Percentiles rank a stretch among this genome's conserved stretches.
Conservation (phyloP, 2,797 vertebrate genomes). For the Channallabes apus region DNA sequence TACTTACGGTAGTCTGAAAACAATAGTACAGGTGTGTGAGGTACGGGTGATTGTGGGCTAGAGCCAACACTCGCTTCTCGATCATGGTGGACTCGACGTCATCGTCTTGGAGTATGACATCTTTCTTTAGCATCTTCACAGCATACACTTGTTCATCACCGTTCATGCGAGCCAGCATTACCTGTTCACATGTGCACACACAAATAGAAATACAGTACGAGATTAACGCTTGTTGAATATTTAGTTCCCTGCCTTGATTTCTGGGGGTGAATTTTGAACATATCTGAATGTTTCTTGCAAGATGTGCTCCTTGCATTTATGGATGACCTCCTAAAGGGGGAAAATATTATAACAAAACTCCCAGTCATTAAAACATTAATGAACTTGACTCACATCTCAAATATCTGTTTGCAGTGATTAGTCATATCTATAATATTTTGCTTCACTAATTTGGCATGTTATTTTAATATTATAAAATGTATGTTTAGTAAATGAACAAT, state of each 20-base stretch:
- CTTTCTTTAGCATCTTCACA: conserved; percentile 96
- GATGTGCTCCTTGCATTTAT: too few species aligned
- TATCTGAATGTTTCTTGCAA: too few species aligned
- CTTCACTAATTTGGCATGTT: too few species aligned
- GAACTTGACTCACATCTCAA: too few species aligned
- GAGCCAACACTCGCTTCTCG: conserved; percentile 90
- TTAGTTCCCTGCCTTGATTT: too few species aligned
- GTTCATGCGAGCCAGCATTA: conserved; percentile 91
- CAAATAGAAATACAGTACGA: background rate
- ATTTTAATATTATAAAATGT: too few species aligned
- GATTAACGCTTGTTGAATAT: background rate
- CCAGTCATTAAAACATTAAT: background rate
- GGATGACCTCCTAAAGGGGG: too few species aligned
- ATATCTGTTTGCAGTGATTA: too few species aligned
- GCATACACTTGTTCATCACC: conserved; percentile 84
- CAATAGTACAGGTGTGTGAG: conserved; percentile 97
- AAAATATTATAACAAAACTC: background rate
- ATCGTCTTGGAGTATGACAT: conserved; percentile 95
- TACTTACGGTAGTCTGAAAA: conserved; percentile 90
- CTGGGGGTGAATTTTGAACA: too few species aligned
- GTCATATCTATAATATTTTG: too few species aligned
- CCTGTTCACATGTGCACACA: conserved; percentile 71
- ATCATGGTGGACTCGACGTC: conserved; percentile 98
- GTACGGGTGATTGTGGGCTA: conserved; percentile 90
- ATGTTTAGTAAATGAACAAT: too few species aligned